These are phyloP conservation scores for Drosophila athabasca DNA, from an alignment of 1,140 invertebrate species.

Conservation along the genomic window DNA sequence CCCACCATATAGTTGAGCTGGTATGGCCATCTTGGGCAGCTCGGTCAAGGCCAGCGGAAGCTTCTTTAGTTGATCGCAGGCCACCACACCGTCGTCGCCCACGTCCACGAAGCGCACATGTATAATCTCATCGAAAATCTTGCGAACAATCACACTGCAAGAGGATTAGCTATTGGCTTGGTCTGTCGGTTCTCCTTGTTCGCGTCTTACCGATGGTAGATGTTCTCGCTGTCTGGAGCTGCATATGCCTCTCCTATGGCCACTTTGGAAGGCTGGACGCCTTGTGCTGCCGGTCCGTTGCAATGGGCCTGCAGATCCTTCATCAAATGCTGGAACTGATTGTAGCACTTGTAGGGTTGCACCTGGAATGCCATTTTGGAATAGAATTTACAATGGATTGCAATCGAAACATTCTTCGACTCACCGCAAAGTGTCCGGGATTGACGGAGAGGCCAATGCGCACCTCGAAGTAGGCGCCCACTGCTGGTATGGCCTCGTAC, in stretches of 20 bases:
- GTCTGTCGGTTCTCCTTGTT: no score
- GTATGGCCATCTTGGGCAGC: constrained; percentile 75
- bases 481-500: constrained; percentile 65
- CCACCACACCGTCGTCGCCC: constrained; percentile 71
- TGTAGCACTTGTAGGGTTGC: constrained; percentile 78
- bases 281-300: constrained; percentile 34
- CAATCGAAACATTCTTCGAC: neutral
- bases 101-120: constrained; percentile 75
- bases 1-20: constrained; percentile 74
- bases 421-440: constrained; percentile 75
- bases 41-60: constrained; percentile 61
- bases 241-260: constrained; percentile 74
- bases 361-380: constrained; percentile 38
- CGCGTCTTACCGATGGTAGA: constrained; percentile 72
- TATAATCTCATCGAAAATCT: constrained; percentile 77
- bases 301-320: constrained; percentile 73
- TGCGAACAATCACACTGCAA: constrained; percentile 68
- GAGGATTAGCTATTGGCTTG: neutral
- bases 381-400: neutral
- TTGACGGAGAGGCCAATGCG: constrained; percentile 71
- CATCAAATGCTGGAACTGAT: constrained; percentile 70
- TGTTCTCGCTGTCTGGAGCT: constrained; percentile 59
- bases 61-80: constrained; percentile 64
- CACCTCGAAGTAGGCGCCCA: constrained; percentile 75
- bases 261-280: constrained; percentile 37